Percentiles rank a stretch among this genome's conserved stretches.
phyloP scores from a whole-genome alignment of 1,140 invertebrate species.

The Probaryconus sp. region DNA sequence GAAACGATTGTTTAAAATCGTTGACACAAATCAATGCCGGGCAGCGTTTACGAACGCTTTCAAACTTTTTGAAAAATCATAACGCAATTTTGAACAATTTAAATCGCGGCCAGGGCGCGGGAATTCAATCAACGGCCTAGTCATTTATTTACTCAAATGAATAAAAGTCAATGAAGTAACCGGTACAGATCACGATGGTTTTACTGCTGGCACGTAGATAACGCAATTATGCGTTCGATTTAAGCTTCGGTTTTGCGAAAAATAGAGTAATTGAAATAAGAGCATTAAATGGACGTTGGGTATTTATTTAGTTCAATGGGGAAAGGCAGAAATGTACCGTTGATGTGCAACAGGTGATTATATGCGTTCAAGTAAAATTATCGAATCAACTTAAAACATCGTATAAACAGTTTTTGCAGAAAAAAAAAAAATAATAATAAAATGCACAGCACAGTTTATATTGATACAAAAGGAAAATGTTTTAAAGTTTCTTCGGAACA shows the following conservation, averaged over 20 bases:
- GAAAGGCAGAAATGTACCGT: slow-evolving; percentile 27
- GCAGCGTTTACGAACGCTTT: too few species aligned
- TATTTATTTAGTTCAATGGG: slow-evolving; percentile 50
- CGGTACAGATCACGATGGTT: not conserved
- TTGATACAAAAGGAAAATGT: too few species aligned
- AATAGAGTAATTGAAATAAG: slow-evolving; percentile 49
- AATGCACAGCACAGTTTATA: too few species aligned
- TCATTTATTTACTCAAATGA: not conserved
- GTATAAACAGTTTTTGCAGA: slow-evolving; percentile 14
- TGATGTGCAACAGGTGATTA: slow-evolving; percentile 54
- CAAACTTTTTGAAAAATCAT: too few species aligned
- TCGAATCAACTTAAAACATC: slow-evolving; percentile 24
- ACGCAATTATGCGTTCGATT: slow-evolving; percentile 46
- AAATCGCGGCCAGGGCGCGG: not conserved
- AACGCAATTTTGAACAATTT: not conserved
- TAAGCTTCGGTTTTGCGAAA: slow-evolving; percentile 39
- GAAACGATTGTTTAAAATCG: too few species aligned
- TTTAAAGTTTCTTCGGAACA: too few species aligned
- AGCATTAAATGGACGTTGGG: slow-evolving; percentile 37
- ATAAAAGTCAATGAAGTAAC: slow-evolving; percentile 4
- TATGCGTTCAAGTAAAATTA: slow-evolving; percentile 32
- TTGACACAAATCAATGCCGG: too few species aligned
- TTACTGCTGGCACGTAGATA: slow-evolving; percentile 9
- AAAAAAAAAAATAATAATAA: too few species aligned
- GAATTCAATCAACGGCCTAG: slow-evolving; percentile 1